phyloP scores from a whole-genome alignment of 2,113 vertebrate species.

The Misgurnus anguillicaudatus region DNA sequence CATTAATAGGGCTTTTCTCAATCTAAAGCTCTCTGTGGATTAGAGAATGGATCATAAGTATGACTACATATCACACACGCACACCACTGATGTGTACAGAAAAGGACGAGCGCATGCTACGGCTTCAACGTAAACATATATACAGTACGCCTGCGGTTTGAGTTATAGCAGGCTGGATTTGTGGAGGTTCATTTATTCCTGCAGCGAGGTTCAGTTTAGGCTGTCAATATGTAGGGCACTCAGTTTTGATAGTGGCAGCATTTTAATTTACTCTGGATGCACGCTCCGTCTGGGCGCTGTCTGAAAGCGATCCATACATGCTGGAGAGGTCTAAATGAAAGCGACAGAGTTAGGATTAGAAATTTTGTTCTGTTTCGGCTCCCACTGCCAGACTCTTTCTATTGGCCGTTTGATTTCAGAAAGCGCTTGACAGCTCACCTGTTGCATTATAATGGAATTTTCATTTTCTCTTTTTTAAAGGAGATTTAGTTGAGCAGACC shows the following conservation, averaged over 20 bases:
- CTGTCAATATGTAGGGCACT: slow-evolving; percentile 24
- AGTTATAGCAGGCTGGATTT: slow-evolving; percentile 27
- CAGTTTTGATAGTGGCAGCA: slow-evolving; percentile 25
- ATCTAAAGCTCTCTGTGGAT: slow-evolving; percentile 39
- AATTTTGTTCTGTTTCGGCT: slow-evolving; percentile 15
- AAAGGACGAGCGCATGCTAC: neutral
- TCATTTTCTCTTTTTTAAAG: neutral
- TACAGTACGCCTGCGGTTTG: neutral
- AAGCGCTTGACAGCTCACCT: slow-evolving; percentile 33
- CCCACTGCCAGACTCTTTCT: neutral
- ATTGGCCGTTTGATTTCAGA: slow-evolving; percentile 26
- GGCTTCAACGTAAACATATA: neutral
- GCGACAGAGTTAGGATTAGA: slow-evolving; percentile 35
- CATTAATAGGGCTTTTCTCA: slow-evolving; percentile 51
- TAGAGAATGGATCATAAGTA: slow-evolving; percentile 36
- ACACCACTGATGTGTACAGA: neutral
- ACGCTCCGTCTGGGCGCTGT: slow-evolving; percentile 2
- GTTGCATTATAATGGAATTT: slow-evolving; percentile 25
- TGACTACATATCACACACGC: neutral
- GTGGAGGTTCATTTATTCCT: slow-evolving; percentile 24
- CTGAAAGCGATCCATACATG: slow-evolving; percentile 5
- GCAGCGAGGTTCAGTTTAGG: slow-evolving; percentile 21
- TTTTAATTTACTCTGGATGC: slow-evolving; percentile 30
- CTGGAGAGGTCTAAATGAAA: slow-evolving; percentile 36
- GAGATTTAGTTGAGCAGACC: neutral